Evolutionary conservation across 2,797 vertebrate genomes (phyloP), one percentile per base, ranked within the genome.

Genomic region (Mormyrus hasselquistii): DNA sequence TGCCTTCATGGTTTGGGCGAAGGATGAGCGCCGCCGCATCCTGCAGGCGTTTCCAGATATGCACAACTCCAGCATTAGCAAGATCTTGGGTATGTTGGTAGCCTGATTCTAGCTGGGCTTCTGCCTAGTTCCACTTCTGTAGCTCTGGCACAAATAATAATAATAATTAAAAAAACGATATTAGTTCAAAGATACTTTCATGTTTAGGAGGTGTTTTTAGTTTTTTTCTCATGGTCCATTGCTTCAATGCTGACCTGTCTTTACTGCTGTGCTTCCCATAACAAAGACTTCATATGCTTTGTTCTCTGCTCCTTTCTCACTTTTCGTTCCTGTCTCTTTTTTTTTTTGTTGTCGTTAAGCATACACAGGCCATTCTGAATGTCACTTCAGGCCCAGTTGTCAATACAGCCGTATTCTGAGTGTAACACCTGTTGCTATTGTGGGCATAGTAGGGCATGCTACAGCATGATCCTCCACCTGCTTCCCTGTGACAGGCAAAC

Each of bases 21-120:
- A 99, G 92, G 98, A 99, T 0, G 98, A 99, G 94, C 95, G 98
- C 84, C 95, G 98, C 89, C 98, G 98, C 93, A 99, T 99, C 91
- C 94, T 99, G 87, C 98, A 99, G 92, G 97, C 98, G 0, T 99
- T 97, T 94, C 98, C 98, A 0, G 98, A 99, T 94, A 99, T 99
- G 98, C 98, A 99, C 95, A 99, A 99, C 95, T 99, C 98, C 92
- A 99, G 98, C 94, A 99, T 99, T 96, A 99, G 98, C 97, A 99
- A 99, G 95, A 99, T 99, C 92, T 95, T 99, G 22, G 98, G 98
- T 99, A 91, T 97, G 97, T 44, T 52, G 65, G 10, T 5, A n/a
- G 29, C 53, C 55, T 29, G 57, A 86, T 76, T 59, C 73, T 73
- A 4, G 5, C 82, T 87, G 88, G 89, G 89, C 88, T 57, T 49